Conservation (phyloP, 2,888 invertebrate genomes). For the Yponomeuta plumbellus region DNA sequence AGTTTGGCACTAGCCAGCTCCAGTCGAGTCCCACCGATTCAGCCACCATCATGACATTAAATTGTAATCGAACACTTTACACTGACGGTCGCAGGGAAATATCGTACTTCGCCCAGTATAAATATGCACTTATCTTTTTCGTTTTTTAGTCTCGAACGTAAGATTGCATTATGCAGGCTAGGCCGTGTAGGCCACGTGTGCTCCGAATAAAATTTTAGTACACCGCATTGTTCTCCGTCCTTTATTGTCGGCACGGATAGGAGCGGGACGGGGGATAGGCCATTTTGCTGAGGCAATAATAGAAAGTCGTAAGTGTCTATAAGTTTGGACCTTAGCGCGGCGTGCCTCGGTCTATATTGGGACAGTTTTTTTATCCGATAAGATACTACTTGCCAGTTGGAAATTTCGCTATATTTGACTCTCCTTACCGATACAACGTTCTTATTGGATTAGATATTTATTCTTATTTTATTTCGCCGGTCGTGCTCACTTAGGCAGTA, state of each 20-base stretch:
- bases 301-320: conserved; percentile 53
- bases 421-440: neutral
- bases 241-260: conserved; percentile 36
- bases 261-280: conserved; percentile 47
- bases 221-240: conserved; percentile 58
- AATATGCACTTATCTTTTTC: conserved; percentile 73
- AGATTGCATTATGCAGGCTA: conserved; percentile 69
- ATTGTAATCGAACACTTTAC: conserved; percentile 76
- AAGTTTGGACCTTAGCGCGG: conserved; percentile 36
- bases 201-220: conserved; percentile 72
- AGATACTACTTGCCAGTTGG: conserved; percentile 32
- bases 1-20: neutral
- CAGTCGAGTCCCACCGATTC: conserved; percentile 25
- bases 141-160: conserved; percentile 65
- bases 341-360: conserved; percentile 6
- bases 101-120: conserved; percentile 67
- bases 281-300: conserved; percentile 59
- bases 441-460: conserved; percentile 10
- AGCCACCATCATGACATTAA: conserved; percentile 66
- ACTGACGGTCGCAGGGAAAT: conserved; percentile 67
- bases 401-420: conserved; percentile 29
- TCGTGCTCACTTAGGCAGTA: neutral
- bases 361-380: conserved; percentile 50
- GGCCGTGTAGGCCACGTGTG: conserved; percentile 61
- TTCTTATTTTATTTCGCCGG: conserved; percentile 4